Evolutionary conservation across 1,140 invertebrate species (phyloP).

Genomic region (Eriocheir sinensis): DNA sequence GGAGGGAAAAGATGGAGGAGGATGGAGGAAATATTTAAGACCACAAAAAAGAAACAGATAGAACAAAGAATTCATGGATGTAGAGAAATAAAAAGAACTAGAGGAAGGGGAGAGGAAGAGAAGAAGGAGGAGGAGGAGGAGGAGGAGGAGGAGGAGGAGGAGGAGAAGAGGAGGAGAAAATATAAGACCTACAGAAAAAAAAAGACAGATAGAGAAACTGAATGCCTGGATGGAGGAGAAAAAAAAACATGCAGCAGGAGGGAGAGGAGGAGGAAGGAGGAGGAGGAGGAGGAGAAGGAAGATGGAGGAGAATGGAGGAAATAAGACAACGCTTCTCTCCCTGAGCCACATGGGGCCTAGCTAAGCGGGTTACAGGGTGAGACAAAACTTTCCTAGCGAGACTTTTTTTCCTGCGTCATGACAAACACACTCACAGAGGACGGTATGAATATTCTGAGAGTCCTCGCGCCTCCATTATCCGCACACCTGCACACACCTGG

Average conservation of each 20-base stretch:
- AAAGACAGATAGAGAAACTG: background rate
- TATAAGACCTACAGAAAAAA: background rate
- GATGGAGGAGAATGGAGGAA: background rate
- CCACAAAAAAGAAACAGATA: background rate
- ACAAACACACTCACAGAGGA: background rate
- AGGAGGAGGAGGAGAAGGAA: background rate
- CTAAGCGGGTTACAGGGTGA: slow-evolving; percentile 2
- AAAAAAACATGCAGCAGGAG: no score
- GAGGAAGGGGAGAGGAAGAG: slow-evolving; percentile 18
- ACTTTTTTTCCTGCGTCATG: background rate
- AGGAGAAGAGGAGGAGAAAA: background rate
- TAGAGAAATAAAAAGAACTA: no score
- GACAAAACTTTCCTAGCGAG: background rate
- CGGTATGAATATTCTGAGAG: background rate
- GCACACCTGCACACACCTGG: no score
- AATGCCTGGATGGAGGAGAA: background rate
- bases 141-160: background rate
- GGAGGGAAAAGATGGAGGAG: background rate
- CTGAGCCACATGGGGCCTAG: background rate
- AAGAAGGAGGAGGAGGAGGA: background rate
- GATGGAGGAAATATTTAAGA: background rate
- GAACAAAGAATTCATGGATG: background rate
- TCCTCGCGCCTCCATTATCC: background rate
- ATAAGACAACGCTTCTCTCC: background rate
- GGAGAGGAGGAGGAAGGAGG: background rate